Percentiles rank a stretch among this genome's conserved stretches.
These are phyloP conservation scores for Bombus breviceps DNA, from an alignment of 1,140 invertebrate genomes.

Conservation along the genomic window DNA sequence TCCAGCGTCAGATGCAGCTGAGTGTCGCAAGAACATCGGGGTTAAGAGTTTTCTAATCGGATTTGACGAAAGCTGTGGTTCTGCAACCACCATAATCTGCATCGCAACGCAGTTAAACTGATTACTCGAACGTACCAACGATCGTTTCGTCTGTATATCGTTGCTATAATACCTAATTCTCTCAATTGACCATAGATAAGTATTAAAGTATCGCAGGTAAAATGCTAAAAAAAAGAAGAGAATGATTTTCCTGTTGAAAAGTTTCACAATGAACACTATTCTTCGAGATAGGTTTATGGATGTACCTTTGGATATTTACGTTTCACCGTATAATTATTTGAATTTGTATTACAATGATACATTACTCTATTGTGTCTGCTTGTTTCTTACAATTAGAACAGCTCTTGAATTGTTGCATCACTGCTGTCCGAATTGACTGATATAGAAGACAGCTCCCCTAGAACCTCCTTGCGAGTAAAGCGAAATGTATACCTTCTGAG, in stretches of 20 bases:
- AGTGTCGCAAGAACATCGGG: conserved; percentile 3
- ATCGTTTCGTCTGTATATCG: background rate
- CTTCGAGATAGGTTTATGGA: background rate
- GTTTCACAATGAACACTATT: background rate
- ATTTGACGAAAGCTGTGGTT: conserved; percentile 59
- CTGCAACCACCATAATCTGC: conserved; percentile 60
- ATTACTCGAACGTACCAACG: conserved; percentile 54
- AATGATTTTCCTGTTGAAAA: background rate
- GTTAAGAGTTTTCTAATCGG: conserved; percentile 67
- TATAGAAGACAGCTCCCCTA: background rate
- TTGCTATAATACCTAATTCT: background rate
- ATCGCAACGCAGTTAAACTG: conserved; percentile 63
- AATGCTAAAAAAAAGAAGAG: background rate
- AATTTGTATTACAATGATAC: background rate
- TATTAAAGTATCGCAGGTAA: background rate
- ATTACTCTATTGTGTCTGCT: too few species aligned
- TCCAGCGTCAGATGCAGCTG: background rate
- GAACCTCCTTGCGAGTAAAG: background rate
- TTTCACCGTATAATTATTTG: background rate
- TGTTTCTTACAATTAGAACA: background rate
- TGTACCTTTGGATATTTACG: too few species aligned
- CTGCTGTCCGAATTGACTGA: background rate
- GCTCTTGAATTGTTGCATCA: background rate
- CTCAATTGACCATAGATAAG: background rate
- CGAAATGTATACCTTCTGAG: too few species aligned